A percentile compares a stretch with the other conserved stretches of the same genome.
Evolutionary conservation across 2,888 invertebrate genomes (phyloP).

Genomic region (Perithous albicinctus): DNA sequence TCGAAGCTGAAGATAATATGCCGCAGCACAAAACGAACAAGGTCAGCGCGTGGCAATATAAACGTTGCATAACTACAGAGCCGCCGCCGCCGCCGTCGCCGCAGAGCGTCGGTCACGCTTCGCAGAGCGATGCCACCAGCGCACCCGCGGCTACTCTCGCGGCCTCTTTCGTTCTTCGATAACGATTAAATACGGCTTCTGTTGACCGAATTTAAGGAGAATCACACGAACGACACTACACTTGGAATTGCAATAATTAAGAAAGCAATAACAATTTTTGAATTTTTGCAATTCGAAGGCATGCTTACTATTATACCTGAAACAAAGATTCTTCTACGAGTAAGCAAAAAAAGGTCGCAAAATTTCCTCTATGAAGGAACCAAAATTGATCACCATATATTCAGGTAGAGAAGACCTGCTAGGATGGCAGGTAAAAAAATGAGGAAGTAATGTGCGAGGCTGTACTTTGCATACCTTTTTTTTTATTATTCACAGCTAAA

Average conservation of each 20-base stretch:
- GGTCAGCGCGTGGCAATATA: conserved; percentile 79
- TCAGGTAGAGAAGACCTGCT: too few relatives aligned
- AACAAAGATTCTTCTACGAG: too few relatives aligned
- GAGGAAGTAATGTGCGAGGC: too few relatives aligned
- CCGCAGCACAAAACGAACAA: conserved; percentile 76
- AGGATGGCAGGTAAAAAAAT: too few relatives aligned
- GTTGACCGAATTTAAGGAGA: not conserved
- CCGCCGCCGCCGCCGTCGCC: conserved; percentile 6
- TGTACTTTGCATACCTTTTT: too few relatives aligned
- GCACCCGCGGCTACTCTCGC: not conserved
- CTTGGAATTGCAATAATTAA: not conserved
- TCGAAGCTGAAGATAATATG: conserved; percentile 54
- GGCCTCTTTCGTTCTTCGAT: not conserved
- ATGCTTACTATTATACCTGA: too few relatives aligned
- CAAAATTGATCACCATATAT: too few relatives aligned
- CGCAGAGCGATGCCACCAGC: not conserved
- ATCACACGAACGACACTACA: not conserved
- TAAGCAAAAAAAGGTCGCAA: too few relatives aligned
- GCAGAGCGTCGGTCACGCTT: conserved; percentile 44
- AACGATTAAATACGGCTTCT: not conserved
- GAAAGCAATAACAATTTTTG: not conserved
- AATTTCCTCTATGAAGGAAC: too few relatives aligned
- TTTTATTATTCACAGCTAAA: too few relatives aligned
- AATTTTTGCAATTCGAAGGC: not conserved
- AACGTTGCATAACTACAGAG: conserved; percentile 82